A percentile compares a stretch with the other conserved stretches of the same genome.
Evolutionary conservation across 2,888 invertebrate genomes (phyloP).

Genomic region (Hypolimnas misippus): DNA sequence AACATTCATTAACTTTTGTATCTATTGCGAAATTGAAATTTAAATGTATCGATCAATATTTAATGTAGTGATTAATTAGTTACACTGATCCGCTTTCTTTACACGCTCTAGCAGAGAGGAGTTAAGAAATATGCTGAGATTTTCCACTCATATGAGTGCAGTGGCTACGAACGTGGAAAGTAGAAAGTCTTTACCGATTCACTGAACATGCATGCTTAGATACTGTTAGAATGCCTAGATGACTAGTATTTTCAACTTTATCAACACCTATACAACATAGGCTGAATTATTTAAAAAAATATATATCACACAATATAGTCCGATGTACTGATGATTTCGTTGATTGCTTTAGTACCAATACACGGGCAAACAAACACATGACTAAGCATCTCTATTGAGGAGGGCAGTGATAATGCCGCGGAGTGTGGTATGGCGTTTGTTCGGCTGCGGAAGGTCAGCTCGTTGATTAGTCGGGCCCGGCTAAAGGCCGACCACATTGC

Average conservation of each 20-base stretch:
- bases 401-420: conserved; percentile 41
- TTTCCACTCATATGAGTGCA: conserved; percentile 76
- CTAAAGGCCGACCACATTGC: conserved; percentile 82
- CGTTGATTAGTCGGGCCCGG: conserved; percentile 82
- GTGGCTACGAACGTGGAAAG: conserved; percentile 74
- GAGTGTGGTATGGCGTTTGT: conserved; percentile 68
- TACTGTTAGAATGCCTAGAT: conserved; percentile 54
- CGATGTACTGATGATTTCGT: background rate
- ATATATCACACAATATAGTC: background rate
- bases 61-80: conserved; percentile 52
- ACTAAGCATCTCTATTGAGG: conserved; percentile 47
- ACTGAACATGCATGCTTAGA: conserved; percentile 79
- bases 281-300: background rate
- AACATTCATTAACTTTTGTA: background rate
- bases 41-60: background rate
- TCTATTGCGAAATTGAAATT: background rate
- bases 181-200: conserved; percentile 81
- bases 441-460: conserved; percentile 78
- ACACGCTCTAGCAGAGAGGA: conserved; percentile 72
- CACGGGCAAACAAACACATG: conserved; percentile 39
- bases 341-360: conserved; percentile 13
- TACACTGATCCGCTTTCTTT: conserved; percentile 70
- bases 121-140: conserved; percentile 77
- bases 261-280: conserved; percentile 40
- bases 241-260: conserved; percentile 61